These are phyloP conservation scores for Gallinago solitaria DNA, from an alignment of 2,797 vertebrate genomes.

Conservation along the genomic window DNA sequence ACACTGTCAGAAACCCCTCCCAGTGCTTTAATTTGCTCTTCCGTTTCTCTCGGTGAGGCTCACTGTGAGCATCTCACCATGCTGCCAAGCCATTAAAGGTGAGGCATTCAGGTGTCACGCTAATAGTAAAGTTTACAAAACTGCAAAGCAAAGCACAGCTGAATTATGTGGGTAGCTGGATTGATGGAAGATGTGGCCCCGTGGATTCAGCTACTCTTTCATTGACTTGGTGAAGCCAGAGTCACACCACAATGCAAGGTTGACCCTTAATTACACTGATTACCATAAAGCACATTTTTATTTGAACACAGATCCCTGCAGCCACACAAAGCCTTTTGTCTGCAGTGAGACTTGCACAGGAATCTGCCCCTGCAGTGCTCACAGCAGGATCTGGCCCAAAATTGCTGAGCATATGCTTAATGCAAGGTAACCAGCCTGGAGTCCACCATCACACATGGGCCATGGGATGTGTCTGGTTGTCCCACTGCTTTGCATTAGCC, in stretches of 20 bases:
- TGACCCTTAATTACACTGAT: not conserved
- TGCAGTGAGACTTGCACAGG: not conserved
- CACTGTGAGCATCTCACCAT: not conserved
- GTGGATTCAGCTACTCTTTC: not conserved
- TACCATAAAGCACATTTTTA: not conserved
- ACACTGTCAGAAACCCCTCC: not conserved
- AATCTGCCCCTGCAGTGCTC: not conserved
- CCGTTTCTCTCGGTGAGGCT: not conserved
- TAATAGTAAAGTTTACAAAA: not conserved
- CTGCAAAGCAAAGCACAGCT: not conserved
- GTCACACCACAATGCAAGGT: not conserved
- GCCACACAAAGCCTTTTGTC: not conserved
- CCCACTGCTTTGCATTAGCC: not conserved
- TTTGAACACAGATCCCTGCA: not conserved
- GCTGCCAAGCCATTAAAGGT: not conserved
- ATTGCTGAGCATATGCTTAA: not conserved
- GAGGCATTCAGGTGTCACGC: not conserved
- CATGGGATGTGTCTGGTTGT: not conserved
- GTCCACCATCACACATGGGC: accelerated
- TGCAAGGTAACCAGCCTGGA: not conserved
- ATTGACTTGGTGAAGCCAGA: not conserved
- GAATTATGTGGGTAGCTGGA: not conserved
- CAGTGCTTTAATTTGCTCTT: not conserved
- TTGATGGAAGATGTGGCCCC: not conserved
- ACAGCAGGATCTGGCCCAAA: not conserved